A percentile compares a stretch with the other conserved stretches of the same genome.
phyloP scores from a whole-genome alignment of 2,797 vertebrate genomes.

The Pseudocheirus occidentalis region DNA sequence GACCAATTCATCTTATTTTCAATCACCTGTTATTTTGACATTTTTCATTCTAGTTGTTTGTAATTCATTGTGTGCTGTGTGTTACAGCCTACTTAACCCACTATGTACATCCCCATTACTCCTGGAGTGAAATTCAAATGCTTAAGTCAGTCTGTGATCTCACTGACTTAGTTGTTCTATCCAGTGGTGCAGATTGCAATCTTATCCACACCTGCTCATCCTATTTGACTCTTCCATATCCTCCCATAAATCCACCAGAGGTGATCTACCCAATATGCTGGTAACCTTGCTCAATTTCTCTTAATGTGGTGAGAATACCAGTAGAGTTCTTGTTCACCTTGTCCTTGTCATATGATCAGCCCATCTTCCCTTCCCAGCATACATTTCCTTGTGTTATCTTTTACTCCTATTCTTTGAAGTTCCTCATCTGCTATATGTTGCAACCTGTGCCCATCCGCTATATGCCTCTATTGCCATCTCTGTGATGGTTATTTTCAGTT shows the following conservation, averaged over 20 bases:
- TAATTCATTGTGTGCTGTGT: neutral
- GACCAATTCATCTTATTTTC: neutral
- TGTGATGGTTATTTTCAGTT: neutral
- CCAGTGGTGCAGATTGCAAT: neutral
- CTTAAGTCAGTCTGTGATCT: neutral
- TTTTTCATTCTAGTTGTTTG: neutral
- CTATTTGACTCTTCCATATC: neutral
- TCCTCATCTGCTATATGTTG: neutral
- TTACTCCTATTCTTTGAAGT: neutral
- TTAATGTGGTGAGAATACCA: neutral
- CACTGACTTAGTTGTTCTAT: neutral
- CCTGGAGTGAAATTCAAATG: neutral
- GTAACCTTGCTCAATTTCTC: neutral
- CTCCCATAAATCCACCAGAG: neutral
- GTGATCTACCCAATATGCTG: neutral
- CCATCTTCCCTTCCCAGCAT: neutral
- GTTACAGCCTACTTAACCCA: neutral
- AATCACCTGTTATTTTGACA: neutral
- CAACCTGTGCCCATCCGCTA: neutral
- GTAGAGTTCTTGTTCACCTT: neutral
- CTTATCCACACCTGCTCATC: neutral
- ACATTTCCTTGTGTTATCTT: neutral
- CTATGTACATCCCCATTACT: neutral
- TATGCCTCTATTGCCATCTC: neutral
- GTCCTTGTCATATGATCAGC: neutral